These are phyloP conservation scores for Dysmachus trigonus DNA, from an alignment of 2,888 invertebrate species.

Conservation along the genomic window DNA sequence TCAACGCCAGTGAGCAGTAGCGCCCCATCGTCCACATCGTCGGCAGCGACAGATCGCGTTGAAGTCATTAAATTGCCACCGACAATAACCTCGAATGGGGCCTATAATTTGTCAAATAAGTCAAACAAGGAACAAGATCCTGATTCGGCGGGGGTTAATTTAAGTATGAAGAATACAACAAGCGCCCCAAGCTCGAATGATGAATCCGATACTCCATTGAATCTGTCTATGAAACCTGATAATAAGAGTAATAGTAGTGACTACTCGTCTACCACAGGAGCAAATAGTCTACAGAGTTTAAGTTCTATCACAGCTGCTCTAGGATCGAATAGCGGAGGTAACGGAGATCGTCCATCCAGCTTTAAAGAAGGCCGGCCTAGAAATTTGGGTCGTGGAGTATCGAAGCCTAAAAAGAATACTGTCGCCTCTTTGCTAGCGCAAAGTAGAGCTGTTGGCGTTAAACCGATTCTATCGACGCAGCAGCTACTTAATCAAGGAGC, in stretches of 20 bases:
- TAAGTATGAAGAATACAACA: constrained; percentile 59
- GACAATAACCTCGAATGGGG: constrained; percentile 69
- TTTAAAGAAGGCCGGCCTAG: constrained; percentile 81
- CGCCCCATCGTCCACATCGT: constrained; percentile 43
- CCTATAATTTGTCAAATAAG: constrained; percentile 63
- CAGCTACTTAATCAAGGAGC: constrained; percentile 67
- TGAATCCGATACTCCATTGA: constrained; percentile 80
- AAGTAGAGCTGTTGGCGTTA: constrained; percentile 82
- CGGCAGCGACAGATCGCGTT: constrained; percentile 70
- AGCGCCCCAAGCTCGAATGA: constrained; percentile 65
- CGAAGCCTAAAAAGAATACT: constrained; percentile 92
- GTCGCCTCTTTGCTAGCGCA: constrained; percentile 88
- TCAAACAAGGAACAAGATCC: constrained; percentile 60
- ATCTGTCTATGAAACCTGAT: constrained; percentile 80
- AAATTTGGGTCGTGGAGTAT: constrained; percentile 85
- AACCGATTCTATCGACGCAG: constrained; percentile 80
- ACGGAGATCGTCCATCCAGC: constrained; percentile 52
- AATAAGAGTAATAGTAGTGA: constrained; percentile 54
- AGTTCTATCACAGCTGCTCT: constrained; percentile 64
- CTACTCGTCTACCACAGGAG: constrained; percentile 50
- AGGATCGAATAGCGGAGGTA: constrained; percentile 56
- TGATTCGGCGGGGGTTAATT: constrained; percentile 58
- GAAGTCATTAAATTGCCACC: constrained; percentile 85
- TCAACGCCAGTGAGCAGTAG: constrained; percentile 43
- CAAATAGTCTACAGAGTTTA: constrained; percentile 62